These are phyloP conservation scores for Ammodramus savannarum DNA, from an alignment of 2,113 vertebrate species.

Conservation along the genomic window DNA sequence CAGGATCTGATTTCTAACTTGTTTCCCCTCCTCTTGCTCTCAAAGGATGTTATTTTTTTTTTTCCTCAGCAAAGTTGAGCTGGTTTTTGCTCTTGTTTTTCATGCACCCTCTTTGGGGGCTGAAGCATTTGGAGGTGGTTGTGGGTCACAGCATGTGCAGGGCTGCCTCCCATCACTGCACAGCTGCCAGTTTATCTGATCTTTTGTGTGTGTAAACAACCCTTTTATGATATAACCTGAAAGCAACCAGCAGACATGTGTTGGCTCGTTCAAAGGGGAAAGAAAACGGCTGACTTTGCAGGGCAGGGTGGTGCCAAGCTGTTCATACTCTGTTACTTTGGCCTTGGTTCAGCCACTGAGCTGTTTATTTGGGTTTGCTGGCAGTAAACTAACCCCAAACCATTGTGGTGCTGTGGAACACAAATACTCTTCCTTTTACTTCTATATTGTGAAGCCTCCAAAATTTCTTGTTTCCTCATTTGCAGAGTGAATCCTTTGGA, in stretches of 20 bases:
- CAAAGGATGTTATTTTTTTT: neutral
- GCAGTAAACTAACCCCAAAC: neutral
- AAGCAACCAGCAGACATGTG: neutral
- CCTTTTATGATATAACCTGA: neutral
- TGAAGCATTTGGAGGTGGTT: neutral
- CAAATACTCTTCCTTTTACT: neutral
- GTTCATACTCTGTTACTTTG: neutral
- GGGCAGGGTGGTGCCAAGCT: neutral
- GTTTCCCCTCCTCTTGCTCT: neutral
- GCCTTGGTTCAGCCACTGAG: neutral
- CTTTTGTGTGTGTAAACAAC: slow-evolving; percentile 8
- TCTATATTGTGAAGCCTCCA: neutral
- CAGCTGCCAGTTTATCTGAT: neutral
- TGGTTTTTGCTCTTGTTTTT: neutral
- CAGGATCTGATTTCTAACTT: neutral
- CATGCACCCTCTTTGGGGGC: rapidly evolving
- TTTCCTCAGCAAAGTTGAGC: neutral
- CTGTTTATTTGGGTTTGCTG: slow-evolving; percentile 38
- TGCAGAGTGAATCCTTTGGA: neutral
- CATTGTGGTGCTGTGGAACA: neutral
- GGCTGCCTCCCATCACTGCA: neutral
- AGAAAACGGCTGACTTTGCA: neutral
- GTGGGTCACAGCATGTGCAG: neutral
- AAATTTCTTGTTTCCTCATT: neutral
- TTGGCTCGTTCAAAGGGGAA: neutral